phyloP scores from a whole-genome alignment of 2,797 vertebrate genomes.

The Pogoniulus pusillus region DNA sequence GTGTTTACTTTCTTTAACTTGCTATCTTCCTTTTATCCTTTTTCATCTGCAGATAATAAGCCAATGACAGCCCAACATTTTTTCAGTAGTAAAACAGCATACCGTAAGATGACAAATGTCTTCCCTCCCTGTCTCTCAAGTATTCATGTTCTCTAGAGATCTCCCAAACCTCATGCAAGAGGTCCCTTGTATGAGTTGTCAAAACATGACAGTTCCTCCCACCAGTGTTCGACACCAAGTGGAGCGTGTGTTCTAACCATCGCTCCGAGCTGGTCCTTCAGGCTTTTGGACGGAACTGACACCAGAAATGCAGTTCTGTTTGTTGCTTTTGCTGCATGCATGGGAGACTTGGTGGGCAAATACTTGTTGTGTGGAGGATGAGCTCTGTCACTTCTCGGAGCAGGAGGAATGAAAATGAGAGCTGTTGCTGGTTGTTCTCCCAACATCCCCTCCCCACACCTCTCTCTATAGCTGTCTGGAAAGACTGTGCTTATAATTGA shows the following conservation, averaged over 20 bases:
- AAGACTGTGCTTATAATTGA: constrained; percentile 63
- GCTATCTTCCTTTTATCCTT: neutral
- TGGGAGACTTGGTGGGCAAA: constrained; percentile 3
- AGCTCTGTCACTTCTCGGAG: neutral
- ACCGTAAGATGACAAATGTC: constrained; percentile 1
- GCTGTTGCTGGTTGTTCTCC: neutral
- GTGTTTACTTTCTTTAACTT: neutral
- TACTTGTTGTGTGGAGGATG: constrained; percentile 23
- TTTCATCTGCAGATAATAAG: constrained; percentile 13
- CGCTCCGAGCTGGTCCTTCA: neutral
- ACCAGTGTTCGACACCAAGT: neutral
- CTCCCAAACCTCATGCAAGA: neutral
- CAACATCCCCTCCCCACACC: neutral
- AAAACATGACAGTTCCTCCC: constrained; percentile 52
- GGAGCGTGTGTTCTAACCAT: constrained; percentile 39
- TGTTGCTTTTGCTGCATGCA: neutral
- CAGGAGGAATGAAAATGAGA: constrained; percentile 23
- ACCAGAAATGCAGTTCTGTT: constrained; percentile 4
- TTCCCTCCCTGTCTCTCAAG: constrained; percentile 1
- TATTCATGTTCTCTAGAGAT: constrained; percentile 43
- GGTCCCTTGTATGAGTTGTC: constrained; percentile 21
- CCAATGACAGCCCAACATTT: constrained; percentile 36
- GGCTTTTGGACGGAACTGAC: neutral
- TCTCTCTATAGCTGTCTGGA: constrained; percentile 20
- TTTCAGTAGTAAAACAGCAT: constrained; percentile 40